These are phyloP conservation scores for Gouania willdenowi DNA, from an alignment of 2,797 vertebrate genomes.

Conservation along the genomic window DNA sequence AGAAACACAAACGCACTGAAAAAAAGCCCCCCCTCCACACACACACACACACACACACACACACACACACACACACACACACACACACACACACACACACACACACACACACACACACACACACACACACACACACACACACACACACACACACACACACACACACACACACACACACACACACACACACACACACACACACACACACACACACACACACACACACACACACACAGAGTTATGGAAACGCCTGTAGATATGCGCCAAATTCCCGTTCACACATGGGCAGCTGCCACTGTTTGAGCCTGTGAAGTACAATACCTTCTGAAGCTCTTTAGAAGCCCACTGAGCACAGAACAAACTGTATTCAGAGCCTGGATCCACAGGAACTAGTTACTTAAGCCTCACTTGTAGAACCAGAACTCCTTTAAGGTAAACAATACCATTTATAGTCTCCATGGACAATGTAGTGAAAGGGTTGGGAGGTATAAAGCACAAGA, in stretches of 20 bases:
- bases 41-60: neutral
- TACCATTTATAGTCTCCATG: too few species aligned
- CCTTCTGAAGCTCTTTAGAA: conserved; percentile 29
- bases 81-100: conserved; percentile 1
- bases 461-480: too few species aligned
- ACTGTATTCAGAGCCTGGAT: conserved; percentile 4
- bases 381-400: conserved; percentile 7
- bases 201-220: conserved; percentile 5
- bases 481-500: too few species aligned
- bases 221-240: conserved; percentile 6
- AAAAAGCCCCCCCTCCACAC: too few species aligned
- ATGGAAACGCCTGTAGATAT: conserved; percentile 54
- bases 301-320: conserved; percentile 47
- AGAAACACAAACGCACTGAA: too few species aligned
- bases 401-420: neutral
- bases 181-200: neutral
- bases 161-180: conserved; percentile 7
- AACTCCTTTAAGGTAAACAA: too few species aligned
- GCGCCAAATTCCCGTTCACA: conserved; percentile 47
- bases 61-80: conserved; percentile 7
- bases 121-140: neutral
- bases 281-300: conserved; percentile 64
- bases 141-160: too few species aligned
- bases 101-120: conserved; percentile 9
- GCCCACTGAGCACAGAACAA: too few species aligned